Evolutionary conservation across 2,113 vertebrate genomes (phyloP).

Genomic region (Elephas maximus): DNA sequence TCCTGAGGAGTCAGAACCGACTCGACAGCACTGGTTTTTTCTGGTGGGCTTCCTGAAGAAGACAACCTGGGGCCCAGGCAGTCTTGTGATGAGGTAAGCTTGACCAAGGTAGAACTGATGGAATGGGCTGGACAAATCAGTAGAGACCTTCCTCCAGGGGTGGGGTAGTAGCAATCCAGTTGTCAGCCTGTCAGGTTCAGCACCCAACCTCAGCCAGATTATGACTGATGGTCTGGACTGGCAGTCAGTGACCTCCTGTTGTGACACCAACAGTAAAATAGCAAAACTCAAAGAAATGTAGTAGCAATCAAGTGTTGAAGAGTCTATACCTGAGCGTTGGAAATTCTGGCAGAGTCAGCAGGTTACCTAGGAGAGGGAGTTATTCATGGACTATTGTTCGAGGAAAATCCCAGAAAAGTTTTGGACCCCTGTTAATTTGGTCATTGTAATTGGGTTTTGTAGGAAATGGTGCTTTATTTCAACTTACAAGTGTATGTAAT

Average conservation of each 20-base stretch:
- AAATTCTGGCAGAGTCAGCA: background rate
- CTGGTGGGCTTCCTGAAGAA: background rate
- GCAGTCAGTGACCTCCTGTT: fast-evolving
- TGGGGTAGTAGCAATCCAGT: fast-evolving
- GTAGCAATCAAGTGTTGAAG: background rate
- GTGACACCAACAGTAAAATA: background rate
- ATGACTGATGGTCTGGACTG: background rate
- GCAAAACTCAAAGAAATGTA: background rate
- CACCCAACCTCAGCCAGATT: fast-evolving
- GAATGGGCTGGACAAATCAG: fast-evolving
- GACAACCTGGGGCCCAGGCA: background rate
- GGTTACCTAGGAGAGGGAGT: too few species aligned
- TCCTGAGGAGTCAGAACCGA: background rate
- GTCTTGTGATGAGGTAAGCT: fast-evolving
- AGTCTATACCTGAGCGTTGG: background rate
- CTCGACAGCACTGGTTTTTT: too few species aligned
- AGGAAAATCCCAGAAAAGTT: background rate
- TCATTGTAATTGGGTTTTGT: background rate
- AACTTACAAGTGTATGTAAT: background rate
- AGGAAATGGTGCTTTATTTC: background rate
- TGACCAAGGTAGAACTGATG: background rate
- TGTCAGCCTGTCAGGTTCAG: background rate
- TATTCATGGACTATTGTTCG: background rate
- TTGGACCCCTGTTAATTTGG: background rate
- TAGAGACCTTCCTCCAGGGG: background rate